Conservation (phyloP, 2,888 invertebrate species). For the Anticlea derivata region DNA sequence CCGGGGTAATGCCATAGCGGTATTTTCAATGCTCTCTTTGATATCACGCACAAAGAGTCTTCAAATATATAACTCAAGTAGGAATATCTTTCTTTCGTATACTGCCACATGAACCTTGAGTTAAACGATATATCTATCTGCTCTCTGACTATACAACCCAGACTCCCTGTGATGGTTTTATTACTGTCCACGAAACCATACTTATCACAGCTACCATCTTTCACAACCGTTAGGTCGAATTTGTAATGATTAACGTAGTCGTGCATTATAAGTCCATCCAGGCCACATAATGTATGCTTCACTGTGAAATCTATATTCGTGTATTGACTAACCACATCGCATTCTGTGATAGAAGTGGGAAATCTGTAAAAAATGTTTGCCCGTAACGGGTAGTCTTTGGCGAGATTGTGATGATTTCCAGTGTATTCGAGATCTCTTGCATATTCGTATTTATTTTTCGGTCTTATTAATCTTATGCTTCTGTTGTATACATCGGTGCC, state of each 20-base stretch:
- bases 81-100: conserved; percentile 38
- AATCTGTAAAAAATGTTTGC: conserved; percentile 52
- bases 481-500: conserved; percentile 45
- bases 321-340: conserved; percentile 45
- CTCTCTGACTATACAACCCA: conserved; percentile 46
- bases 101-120: conserved; percentile 55
- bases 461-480: conserved; percentile 42
- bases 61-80: conserved; percentile 45
- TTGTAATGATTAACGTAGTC: conserved; percentile 48
- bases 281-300: conserved; percentile 50
- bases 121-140: conserved; percentile 60
- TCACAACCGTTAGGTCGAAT: conserved; percentile 43
- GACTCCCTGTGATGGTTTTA: conserved; percentile 42
- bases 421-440: conserved; percentile 25
- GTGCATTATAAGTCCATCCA: conserved; percentile 56
- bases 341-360: conserved; percentile 53
- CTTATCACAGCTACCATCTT: conserved; percentile 29
- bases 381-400: conserved; percentile 49
- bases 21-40: conserved; percentile 40
- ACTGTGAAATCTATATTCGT: conserved; percentile 34
- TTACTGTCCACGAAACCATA: conserved; percentile 46
- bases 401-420: conserved; percentile 31
- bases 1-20: conserved; percentile 53
- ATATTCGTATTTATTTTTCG: conserved; percentile 29
- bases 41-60: conserved; percentile 52